Percentiles rank a stretch among this genome's conserved stretches.
Conservation (phyloP, 2,888 invertebrate species). For the Cosmia pyralina region DNA sequence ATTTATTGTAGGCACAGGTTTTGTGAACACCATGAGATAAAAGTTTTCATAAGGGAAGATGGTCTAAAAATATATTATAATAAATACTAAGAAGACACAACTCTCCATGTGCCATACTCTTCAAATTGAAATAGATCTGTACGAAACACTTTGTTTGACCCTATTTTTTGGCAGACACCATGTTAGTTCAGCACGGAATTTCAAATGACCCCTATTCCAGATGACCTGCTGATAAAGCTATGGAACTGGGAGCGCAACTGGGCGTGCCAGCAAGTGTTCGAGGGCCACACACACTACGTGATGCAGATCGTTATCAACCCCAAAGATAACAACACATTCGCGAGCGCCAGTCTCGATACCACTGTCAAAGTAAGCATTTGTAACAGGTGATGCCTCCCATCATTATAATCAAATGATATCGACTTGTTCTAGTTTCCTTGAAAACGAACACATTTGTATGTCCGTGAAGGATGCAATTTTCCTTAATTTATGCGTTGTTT, state of each 20-base stretch:
- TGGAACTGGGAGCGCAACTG: constrained; percentile 99
- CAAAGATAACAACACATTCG: constrained; percentile 99
- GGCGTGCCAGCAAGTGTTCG: constrained; percentile 99
- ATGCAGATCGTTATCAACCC: constrained; percentile 99
- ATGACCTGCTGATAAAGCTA: constrained; percentile 99
- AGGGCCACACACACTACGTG: constrained; percentile 99
- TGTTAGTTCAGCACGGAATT: background rate
- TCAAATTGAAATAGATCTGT: too few species aligned
- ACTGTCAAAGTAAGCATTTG: constrained; percentile 94
- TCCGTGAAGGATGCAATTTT: background rate
- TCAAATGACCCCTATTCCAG: constrained; percentile 85
- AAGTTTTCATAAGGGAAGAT: background rate
- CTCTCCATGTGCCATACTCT: background rate
- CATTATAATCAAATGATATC: background rate
- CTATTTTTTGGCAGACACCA: background rate
- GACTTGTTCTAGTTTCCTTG: background rate
- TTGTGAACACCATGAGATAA: background rate
- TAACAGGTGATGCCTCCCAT: constrained; percentile 1
- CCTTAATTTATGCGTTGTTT: background rate
- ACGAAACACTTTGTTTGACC: background rate
- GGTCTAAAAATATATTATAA: background rate
- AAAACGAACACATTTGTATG: background rate
- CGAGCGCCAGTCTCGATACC: constrained; percentile 99
- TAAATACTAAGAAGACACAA: too few species aligned
- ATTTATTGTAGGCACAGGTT: background rate